Percentiles rank a stretch among this genome's conserved stretches.
These are phyloP conservation scores for Paracanthobrama guichenoti DNA, from an alignment of 2,113 vertebrate genomes.

Conservation along the genomic window DNA sequence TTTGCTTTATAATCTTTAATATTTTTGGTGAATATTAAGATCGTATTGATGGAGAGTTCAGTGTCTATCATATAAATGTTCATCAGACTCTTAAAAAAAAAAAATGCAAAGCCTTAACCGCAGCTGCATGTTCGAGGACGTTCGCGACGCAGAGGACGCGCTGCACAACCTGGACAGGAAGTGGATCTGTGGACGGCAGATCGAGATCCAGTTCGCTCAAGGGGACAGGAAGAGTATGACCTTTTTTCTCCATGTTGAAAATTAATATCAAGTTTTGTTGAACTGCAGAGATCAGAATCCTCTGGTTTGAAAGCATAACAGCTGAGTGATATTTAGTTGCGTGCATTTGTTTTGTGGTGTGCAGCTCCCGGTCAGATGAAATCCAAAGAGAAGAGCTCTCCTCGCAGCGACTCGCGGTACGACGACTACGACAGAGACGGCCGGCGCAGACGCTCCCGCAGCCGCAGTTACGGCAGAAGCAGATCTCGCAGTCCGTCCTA, in stretches of 20 bases:
- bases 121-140: conserved; percentile 93
- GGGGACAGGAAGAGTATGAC: conserved; percentile 95
- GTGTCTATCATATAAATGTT: neutral
- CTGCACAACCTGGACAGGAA: conserved; percentile 97
- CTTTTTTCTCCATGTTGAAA: conserved; percentile 14
- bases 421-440: conserved; percentile 91
- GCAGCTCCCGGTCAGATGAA: conserved; percentile 98
- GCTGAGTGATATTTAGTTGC: neutral
- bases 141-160: conserved; percentile 96
- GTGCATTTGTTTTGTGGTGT: neutral
- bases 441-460: conserved; percentile 83
- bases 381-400: conserved; percentile 88
- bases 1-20: neutral
- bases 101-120: conserved; percentile 85
- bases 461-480: conserved; percentile 90
- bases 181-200: conserved; percentile 98
- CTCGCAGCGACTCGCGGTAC: conserved; percentile 90
- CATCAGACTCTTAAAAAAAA: neutral
- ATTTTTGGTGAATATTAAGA: neutral
- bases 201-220: conserved; percentile 99
- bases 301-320: neutral
- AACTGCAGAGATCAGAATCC: neutral
- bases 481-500: conserved; percentile 90
- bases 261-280: neutral
- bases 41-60: neutral